Evolutionary conservation across 23 tunicate genomes (phyloP).

Genomic region (Ascidia mentula): DNA sequence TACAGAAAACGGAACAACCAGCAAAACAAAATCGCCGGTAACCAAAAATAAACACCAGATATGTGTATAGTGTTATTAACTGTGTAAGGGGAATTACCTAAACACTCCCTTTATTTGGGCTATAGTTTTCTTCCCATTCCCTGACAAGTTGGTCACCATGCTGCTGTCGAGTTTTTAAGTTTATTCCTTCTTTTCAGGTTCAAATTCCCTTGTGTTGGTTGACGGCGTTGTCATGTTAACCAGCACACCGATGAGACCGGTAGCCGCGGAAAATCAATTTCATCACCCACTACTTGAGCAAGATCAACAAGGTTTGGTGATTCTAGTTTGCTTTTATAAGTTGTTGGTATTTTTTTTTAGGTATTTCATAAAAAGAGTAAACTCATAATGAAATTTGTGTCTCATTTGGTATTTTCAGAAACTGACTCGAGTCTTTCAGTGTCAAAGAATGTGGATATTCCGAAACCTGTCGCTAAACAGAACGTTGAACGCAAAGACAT

Average conservation of each 20-base stretch:
- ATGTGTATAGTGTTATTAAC: too few relatives aligned
- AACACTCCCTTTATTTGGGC: too few relatives aligned
- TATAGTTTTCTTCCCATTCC: too few relatives aligned
- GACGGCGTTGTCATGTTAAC: slow-evolving; percentile 68
- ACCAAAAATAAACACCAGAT: neutral
- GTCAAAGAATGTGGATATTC: neutral
- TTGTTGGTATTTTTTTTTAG: too few relatives aligned
- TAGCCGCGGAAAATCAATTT: neutral
- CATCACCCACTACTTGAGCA: neutral
- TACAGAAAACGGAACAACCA: neutral
- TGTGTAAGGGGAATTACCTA: too few relatives aligned
- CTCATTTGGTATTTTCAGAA: too few relatives aligned
- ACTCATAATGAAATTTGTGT: neutral
- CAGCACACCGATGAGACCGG: slow-evolving; percentile 46
- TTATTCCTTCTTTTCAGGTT: slow-evolving; percentile 8
- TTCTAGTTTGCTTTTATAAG: neutral
- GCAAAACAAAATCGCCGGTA: slow-evolving; percentile 16
- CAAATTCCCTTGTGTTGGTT: slow-evolving; percentile 8
- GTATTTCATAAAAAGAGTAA: too few relatives aligned
- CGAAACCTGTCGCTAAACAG: neutral
- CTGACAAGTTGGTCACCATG: too few relatives aligned
- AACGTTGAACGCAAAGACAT: slow-evolving; percentile 50
- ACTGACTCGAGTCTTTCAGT: neutral
- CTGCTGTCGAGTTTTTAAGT: neutral
- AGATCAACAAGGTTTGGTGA: neutral